phyloP scores from a whole-genome alignment of 2,888 invertebrate genomes.

The Ectemnius continuus region DNA sequence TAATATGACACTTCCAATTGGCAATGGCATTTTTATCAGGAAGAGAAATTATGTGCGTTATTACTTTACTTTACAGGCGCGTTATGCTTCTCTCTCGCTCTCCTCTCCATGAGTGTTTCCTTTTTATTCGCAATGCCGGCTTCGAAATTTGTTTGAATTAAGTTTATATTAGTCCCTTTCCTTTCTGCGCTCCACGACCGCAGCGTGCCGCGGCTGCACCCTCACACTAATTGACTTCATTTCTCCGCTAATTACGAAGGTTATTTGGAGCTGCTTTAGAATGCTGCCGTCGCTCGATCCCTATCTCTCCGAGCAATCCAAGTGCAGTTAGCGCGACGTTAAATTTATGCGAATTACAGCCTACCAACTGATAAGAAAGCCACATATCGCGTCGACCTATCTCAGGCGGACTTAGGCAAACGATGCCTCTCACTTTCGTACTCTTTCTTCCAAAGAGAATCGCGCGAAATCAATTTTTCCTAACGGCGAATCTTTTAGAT shows the following conservation, averaged over 20 bases:
- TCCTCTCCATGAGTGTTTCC: slow-evolving; percentile 29
- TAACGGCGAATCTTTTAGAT: too few relatives aligned
- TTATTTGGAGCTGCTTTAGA: slow-evolving; percentile 54
- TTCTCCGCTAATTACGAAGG: slow-evolving; percentile 53
- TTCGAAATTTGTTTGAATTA: slow-evolving; percentile 49
- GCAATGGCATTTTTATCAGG: slow-evolving; percentile 38
- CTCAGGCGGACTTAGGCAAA: too few relatives aligned
- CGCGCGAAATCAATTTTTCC: too few relatives aligned
- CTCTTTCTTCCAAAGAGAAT: too few relatives aligned
- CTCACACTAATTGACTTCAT: slow-evolving; percentile 57
- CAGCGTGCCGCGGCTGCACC: slow-evolving; percentile 21
- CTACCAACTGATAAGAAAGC: not conserved
- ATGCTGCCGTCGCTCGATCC: slow-evolving; percentile 32
- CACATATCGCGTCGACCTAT: too few relatives aligned
- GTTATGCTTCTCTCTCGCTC: slow-evolving; percentile 32
- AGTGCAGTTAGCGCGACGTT: slow-evolving; percentile 17
- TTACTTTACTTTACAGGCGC: slow-evolving; percentile 18
- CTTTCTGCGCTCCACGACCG: slow-evolving; percentile 34
- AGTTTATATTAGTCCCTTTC: slow-evolving; percentile 55
- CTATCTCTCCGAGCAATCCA: slow-evolving; percentile 22
- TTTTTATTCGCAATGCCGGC: not conserved
- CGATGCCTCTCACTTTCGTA: too few relatives aligned
- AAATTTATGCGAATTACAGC: slow-evolving; percentile 22
- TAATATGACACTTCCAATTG: too few relatives aligned
- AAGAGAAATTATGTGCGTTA: slow-evolving; percentile 41